Base-by-base conservation (phyloP, 2,888 invertebrate species). In the Isoperla grammatica region DNA sequence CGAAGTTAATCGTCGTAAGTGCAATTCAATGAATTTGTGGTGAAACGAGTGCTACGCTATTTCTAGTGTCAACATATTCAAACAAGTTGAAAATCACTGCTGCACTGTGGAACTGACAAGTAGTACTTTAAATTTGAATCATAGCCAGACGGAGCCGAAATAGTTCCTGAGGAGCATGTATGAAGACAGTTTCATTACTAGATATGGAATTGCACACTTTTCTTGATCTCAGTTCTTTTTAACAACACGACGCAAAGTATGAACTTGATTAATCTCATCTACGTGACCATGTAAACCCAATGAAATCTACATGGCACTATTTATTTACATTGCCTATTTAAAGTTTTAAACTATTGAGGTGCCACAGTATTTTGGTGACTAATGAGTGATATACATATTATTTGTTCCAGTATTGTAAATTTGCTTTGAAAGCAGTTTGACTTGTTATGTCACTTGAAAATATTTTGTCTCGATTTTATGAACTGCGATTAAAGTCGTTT, bases 171-270 rank as follows among this genome's bases (percentile, higher is more conserved):
- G 29, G 29, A 6, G 29, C 29, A 29, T 29, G 29, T 29, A 29
- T 29, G 29, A 29, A 29, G 29, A 29, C 29, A 29, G 29, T 29
- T 29, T 29, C 29, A 29, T 29, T 29, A 29, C 29, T 29, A 29
- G 29, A 29, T 29, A 68, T 64, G 68, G 64, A 67, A 68, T 68
- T 68, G 56, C 66, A 67, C 71, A 71, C 69, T 73, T 73, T 73
- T 71, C 71, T 73, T 74, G 74, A 74, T 74, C 74, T 74, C 74
- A 74, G 70, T 70, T 69, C 69, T 70, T 69, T 29, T 29, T 29
- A 29, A 29, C 29, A 29, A 4, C 29, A 70, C 71, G 70, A 70
- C 71, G 70, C 68, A 71, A 69, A 72, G 72, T 72, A 72, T 72
- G 72, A 72, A 69, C 71, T 69, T 69, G 70, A 67, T 67, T 71